Base-by-base conservation (phyloP, 2,888 invertebrate genomes). In the Neoascia interrupta region DNA sequence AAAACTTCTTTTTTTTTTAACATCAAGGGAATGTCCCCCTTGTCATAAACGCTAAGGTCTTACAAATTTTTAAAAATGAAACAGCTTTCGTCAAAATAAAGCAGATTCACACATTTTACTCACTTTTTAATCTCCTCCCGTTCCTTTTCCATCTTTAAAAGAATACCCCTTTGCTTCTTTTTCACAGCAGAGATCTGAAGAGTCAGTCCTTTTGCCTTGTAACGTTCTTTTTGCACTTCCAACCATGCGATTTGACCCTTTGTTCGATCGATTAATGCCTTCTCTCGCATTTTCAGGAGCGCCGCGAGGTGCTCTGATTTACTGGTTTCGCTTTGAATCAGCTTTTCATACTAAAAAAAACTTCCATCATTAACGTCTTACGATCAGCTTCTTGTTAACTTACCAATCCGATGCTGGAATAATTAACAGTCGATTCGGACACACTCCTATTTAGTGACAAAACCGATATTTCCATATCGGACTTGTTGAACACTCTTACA, bases 321-420 rank as follows among this genome's bases (percentile, higher is more conserved):
- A 11, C 90, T 88, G 82, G 92, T 92, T 86, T 94, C 94, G 82
- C 93, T 93, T 85, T 91, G 92, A 81, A 93, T 91, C 83, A 94
- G 88, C 84, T 92, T 91, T 73, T 92, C 92, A 85, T 92, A 90
- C 90, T 90, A 61, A 4, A 85, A 83, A 10, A 53, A 54, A 16
- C 11, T 10, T 18, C 5, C 16, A 31, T 31, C 4, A 5, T 3
- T 3, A 31, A 34, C 2, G 6, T 1, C n/a, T 19, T 0, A n/a
- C n/a, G n/a, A n/a, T n/a, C n/a, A n/a, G n/a, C n/a, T n/a, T n/a
- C n/a, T n/a, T n/a, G 16, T 21, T 0, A 11, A 83, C 83, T 84
- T 83, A 86, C 86, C 84, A 85, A 70, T 70, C 86, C 86, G 26
- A 86, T 82, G 63, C 82, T 86, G 2, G 86, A 85, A 80, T 86